Percentiles rank a stretch among this genome's conserved stretches.
phyloP scores from a whole-genome alignment of 2,113 vertebrate species.

The Rhynchopsitta pachyrhyncha region DNA sequence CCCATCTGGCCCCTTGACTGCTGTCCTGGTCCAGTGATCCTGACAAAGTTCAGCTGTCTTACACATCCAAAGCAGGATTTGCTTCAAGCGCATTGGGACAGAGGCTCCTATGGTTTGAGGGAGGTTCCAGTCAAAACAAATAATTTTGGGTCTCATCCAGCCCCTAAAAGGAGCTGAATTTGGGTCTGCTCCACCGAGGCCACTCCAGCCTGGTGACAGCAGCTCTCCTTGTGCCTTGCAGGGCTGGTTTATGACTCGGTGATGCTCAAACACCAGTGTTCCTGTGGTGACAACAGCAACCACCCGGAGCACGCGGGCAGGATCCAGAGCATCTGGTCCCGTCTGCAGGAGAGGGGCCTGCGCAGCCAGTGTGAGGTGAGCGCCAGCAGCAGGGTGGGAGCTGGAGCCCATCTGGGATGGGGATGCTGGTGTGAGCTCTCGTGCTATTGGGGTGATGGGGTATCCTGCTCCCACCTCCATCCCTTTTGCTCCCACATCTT shows the following conservation, averaged over 20 bases:
- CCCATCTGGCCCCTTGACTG: background rate
- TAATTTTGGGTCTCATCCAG: rapidly evolving
- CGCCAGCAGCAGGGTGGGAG: background rate
- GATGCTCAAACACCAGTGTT: conserved; percentile 93
- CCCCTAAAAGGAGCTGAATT: background rate
- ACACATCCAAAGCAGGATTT: background rate
- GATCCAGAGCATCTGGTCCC: conserved; percentile 91
- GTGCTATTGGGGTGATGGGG: rapidly evolving
- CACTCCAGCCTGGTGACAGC: rapidly evolving
- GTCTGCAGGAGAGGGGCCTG: conserved; percentile 87
- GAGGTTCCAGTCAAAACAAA: background rate
- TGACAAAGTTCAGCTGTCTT: background rate
- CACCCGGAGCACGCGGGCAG: conserved; percentile 87
- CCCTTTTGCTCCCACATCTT: background rate
- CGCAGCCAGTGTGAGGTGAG: conserved; percentile 87
- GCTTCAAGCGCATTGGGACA: background rate
- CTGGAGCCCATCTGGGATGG: rapidly evolving
- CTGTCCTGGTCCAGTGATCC: background rate
- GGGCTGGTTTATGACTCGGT: conserved; percentile 90
- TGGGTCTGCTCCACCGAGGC: rapidly evolving
- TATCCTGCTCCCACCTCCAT: background rate
- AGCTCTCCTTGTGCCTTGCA: conserved; percentile 32
- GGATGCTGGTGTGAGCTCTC: background rate
- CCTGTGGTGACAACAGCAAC: conserved; percentile 88
- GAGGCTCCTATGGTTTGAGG: background rate